Evolutionary conservation across 2,113 vertebrate genomes (phyloP).

Genomic region (Carassius carassius): DNA sequence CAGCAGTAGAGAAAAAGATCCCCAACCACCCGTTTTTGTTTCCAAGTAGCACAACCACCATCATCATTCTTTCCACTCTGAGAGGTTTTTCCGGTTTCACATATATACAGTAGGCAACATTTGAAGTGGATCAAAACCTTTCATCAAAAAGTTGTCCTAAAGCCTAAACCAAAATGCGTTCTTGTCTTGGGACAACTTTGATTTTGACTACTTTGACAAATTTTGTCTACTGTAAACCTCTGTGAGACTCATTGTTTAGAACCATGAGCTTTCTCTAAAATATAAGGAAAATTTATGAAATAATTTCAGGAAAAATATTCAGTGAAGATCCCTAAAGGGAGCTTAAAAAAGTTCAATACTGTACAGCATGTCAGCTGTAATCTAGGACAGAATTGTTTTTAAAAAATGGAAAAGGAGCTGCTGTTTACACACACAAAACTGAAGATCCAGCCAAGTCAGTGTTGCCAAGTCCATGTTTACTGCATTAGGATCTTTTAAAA

Average conservation of each 20-base stretch:
- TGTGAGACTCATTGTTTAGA: background rate
- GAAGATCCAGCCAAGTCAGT: background rate
- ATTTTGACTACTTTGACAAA: too few species aligned
- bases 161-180: too few species aligned
- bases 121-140: too few species aligned
- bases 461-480: background rate
- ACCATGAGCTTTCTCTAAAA: background rate
- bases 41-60: constrained; percentile 38
- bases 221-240: too few species aligned
- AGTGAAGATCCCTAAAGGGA: background rate
- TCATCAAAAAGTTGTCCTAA: too few species aligned
- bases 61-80: constrained; percentile 49
- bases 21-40: constrained; percentile 22
- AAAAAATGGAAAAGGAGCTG: background rate
- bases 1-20: constrained; percentile 35
- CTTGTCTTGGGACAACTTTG: too few species aligned
- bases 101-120: background rate
- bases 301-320: background rate
- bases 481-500: background rate
- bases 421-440: background rate
- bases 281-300: background rate
- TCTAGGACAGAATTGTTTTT: background rate
- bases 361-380: background rate
- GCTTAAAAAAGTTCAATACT: background rate
- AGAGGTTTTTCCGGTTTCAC: constrained; percentile 48